Evolutionary conservation across 2,888 invertebrate species (phyloP), one percentile per base, ranked within the genome.

Genomic region (Standfussiana lucernea): DNA sequence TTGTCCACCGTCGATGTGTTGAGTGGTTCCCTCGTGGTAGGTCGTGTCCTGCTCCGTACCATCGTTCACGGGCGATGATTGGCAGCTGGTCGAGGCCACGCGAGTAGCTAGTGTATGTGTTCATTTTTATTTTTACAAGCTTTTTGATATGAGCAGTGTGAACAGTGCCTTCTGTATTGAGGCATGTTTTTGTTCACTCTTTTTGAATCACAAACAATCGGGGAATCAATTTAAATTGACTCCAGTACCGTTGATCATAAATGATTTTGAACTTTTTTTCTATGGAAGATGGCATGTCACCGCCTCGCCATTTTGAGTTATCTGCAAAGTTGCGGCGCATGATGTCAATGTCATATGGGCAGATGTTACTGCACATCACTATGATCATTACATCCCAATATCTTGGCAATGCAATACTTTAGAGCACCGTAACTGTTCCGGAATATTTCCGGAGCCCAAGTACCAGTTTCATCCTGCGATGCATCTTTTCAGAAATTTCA

Each of bases 11-110:
- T 40, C 37, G n/a, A 64, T 35, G 45, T 80, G 82, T 68, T 67
- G 53, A 82, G 81, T 83, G 86, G 86, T 79, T 88, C 88, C 84
- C 71, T 78, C 78, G 66, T 79, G 80, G 85, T 91, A 94, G 93
- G 92, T 92, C 83, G 82, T 81, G 78, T 83, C 83, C 77, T 85
- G 88, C 67, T 89, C 92, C 82, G 92, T 92, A 77, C 86, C 93
- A 47, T 92, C 95, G 79, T 90, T 91, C 90, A 91, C 89, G 68
- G 94, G 93, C 75, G 93, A 91, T 68, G 93, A 96, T 91, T 96
- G 96, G 96, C 92, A 94, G 92, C 85, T 96, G 88, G 85, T 96
- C 78, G 95, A 95, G 68, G 88, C 87, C 32, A 75, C 90, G 50
- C 89, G 89, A 59, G 83, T 92, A 78, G 87, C 90, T 79, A 79